Evolutionary conservation across 2,797 vertebrate species (phyloP), one percentile per base, ranked within the genome.

Genomic region (Phylloscopus collybita): DNA sequence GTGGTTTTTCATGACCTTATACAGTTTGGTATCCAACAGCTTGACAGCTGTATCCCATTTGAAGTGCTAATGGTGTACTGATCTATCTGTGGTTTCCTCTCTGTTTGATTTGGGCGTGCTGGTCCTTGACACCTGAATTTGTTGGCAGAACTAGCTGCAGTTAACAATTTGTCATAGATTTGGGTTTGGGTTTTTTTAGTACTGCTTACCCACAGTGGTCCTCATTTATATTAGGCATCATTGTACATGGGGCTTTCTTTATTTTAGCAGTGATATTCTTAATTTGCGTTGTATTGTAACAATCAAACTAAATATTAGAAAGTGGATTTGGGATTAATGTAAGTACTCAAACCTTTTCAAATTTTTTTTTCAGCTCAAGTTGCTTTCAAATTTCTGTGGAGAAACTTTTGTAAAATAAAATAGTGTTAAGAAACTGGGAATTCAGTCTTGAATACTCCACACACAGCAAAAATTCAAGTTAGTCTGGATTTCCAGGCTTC

Each of bases 1-100:
- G 80, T 76, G 89, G n/a, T 32, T 91, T 91, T 96, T 95, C 65
- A n/a, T 94, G 82, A 36, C 90, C 75, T 25, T 76, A 23, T n/a
- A 40, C 32, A 86, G 81, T 79, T 78, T 94, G 88, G 73, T 88
- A 51, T 83, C 86, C 93, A 85, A 44, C 84, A 70, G 47, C 47
- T 78, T 74, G 57, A 71, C 38, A 57, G 25, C 44, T 88, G 42
- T 34, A 16, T 50, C 49, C 11, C 16, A 18, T 56, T 79, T 69
- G 29, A 50, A 25, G 62, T 25, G 22, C 17, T 49, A n/a, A 21
- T 30, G 36, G n/a, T 32, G 17, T 30, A n/a, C 18, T 25, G 13
- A 3, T 44, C 10, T 13, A 10, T 20, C 10, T 51, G 53, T 53
- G 22, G 79, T 72, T 13, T 50, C 21, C 45, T 78, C 16, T 54